phyloP scores from a whole-genome alignment of 2,888 invertebrate genomes.

The Schizotus pectinicornis region DNA sequence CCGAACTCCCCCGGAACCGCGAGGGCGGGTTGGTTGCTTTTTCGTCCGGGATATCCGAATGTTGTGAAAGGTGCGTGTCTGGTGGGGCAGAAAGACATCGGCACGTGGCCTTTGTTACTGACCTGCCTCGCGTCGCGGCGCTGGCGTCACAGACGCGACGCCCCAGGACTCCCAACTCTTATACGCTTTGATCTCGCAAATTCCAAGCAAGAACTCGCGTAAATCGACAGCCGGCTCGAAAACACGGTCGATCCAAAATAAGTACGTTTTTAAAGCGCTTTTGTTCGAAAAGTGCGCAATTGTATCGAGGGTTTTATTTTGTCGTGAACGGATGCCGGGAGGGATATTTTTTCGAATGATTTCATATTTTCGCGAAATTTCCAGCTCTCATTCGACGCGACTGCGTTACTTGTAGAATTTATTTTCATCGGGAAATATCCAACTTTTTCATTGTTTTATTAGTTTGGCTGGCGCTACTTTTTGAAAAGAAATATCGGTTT shows the following conservation, averaged over 20 bases:
- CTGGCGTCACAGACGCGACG: slow-evolving; percentile 49
- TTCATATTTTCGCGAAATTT: slow-evolving; percentile 26
- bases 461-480: too few relatives aligned
- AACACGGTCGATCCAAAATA: too few relatives aligned
- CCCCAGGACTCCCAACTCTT: slow-evolving; percentile 46
- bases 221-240: too few relatives aligned
- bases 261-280: too few relatives aligned
- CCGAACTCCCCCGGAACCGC: too few relatives aligned
- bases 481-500: too few relatives aligned
- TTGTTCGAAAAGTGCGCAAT: slow-evolving; percentile 13
- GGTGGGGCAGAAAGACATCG: slow-evolving; percentile 49
- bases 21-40: too few relatives aligned
- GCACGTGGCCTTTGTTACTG: slow-evolving; percentile 54
- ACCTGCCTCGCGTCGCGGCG: slow-evolving; percentile 54
- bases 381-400: slow-evolving; percentile 20
- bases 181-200: slow-evolving; percentile 44
- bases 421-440: slow-evolving; percentile 25
- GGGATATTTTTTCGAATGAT: slow-evolving; percentile 30
- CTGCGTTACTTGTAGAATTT: slow-evolving; percentile 27
- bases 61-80: slow-evolving; percentile 31
- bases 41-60: too few relatives aligned
- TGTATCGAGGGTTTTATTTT: slow-evolving; percentile 27
- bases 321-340: slow-evolving; percentile 29
- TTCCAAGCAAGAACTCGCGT: slow-evolving; percentile 13
- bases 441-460: slow-evolving; percentile 25